Evolutionary conservation across 2,113 vertebrate genomes (phyloP).

Genomic region (Podarcis muralis): DNA sequence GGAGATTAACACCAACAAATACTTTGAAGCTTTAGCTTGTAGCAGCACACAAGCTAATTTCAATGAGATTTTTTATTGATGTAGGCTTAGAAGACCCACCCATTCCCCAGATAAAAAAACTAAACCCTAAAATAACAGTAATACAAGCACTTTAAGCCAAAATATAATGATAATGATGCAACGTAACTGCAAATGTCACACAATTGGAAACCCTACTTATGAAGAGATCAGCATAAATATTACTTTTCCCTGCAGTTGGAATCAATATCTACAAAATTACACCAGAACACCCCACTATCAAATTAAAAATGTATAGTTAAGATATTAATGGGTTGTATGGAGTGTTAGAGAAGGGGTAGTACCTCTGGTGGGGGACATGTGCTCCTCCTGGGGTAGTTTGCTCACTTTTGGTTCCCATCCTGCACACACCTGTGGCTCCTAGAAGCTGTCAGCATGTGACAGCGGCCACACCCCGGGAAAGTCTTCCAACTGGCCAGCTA

Average conservation of each 20-base stretch:
- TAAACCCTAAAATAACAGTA: conserved; percentile 68
- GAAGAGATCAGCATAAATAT: conserved; percentile 33
- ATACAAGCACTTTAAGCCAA: conserved; percentile 35
- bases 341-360: too few species aligned
- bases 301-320: conserved; percentile 11
- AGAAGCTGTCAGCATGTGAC: too few species aligned
- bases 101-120: conserved; percentile 67
- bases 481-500: too few species aligned
- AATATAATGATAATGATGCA: conserved; percentile 33
- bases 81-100: conserved; percentile 62
- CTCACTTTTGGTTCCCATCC: too few species aligned
- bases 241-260: conserved; percentile 37
- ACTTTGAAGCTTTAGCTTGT: conserved; percentile 71
- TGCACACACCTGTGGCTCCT: too few species aligned
- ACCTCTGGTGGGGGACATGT: too few species aligned
- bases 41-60: conserved; percentile 65
- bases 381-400: too few species aligned
- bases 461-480: too few species aligned
- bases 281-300: conserved; percentile 28
- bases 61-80: conserved; percentile 60
- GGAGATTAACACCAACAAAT: conserved; percentile 64
- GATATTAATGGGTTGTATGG: background rate
- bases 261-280: background rate
- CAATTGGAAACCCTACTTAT: conserved; percentile 44
- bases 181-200: conserved; percentile 23